Base-by-base conservation (phyloP, 2,797 vertebrate genomes). In the Parambassis ranga region DNA sequence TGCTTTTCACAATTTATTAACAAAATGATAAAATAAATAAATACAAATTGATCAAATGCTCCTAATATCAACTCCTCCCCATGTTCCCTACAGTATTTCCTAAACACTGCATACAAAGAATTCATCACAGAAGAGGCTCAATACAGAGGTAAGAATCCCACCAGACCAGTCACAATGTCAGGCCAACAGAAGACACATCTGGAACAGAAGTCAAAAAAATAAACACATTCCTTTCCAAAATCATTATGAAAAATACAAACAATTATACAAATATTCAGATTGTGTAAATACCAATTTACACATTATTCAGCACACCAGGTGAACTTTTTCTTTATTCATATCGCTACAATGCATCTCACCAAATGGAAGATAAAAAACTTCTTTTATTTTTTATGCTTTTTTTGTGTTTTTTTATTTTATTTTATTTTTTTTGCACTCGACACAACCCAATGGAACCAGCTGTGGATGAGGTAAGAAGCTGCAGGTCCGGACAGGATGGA, bases 1-100 rank as follows among this genome's bases (percentile, higher is more conserved):
- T 92, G 84, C 79, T 92, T 98, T 94, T 93, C 87, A 94, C 94
- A 92, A 92, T 98, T 99, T 99, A 98, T 98, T 97, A 98, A 95
- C 96, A 98, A 99, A 98, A 97, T 97, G 96, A 95, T 98, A 97
- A 97, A 96, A 97, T 97, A 97, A 98, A 98, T 98, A 98, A 98
- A 98, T 99, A 98, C 96, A 99, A 98, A 98, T 96, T 95, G 95
- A 96, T 98, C 95, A 96, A 95, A 94, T 95, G 96, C 96, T 98
- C 89, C 93, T 93, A 95, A 94, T 93, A 91, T 91, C 92, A 93
- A 92, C 93, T 90, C 92, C 89, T 90, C 89, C 94, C 93, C 90
- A 90, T 93, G 94, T 92, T 94, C 92, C 95, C 95, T 93, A 94
- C 94, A 96, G 94, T 94, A 92, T 93, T 90, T 89, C 86, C 95